phyloP scores from a whole-genome alignment of 2,888 invertebrate species.

The Lycophotia porphyrea region DNA sequence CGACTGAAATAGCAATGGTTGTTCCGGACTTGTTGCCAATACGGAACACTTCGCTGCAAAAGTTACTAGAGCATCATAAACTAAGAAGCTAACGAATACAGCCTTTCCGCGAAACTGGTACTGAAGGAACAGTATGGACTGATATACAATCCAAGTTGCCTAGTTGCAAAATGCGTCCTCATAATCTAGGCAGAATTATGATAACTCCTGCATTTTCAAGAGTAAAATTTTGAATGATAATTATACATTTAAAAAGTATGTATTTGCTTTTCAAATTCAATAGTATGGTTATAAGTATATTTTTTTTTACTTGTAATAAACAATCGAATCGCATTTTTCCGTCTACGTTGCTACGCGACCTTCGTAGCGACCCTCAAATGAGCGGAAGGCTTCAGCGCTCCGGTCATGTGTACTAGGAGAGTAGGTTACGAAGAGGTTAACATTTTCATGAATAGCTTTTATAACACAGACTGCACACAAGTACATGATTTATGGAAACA shows the following conservation, averaged over 20 bases:
- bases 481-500: too few species aligned
- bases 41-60: not conserved
- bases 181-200: too few species aligned
- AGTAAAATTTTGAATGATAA: too few species aligned
- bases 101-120: not conserved
- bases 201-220: not conserved
- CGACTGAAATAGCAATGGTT: not conserved
- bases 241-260: too few species aligned
- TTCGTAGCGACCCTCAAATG: not conserved
- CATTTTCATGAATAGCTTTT: not conserved
- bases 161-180: not conserved
- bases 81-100: not conserved
- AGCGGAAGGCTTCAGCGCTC: slow-evolving; percentile 5
- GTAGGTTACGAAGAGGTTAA: not conserved
- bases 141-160: not conserved
- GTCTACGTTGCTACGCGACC: not conserved
- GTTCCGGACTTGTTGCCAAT: not conserved
- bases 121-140: not conserved
- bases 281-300: too few species aligned
- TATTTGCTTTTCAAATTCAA: too few species aligned
- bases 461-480: not conserved
- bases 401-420: slow-evolving; percentile 12
- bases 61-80: not conserved
- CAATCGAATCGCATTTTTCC: not conserved
- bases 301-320: too few species aligned